A percentile compares a stretch with the other conserved stretches of the same genome.
Conservation (phyloP, 2,797 vertebrate genomes). For the Babyrousa celebensis region DNA sequence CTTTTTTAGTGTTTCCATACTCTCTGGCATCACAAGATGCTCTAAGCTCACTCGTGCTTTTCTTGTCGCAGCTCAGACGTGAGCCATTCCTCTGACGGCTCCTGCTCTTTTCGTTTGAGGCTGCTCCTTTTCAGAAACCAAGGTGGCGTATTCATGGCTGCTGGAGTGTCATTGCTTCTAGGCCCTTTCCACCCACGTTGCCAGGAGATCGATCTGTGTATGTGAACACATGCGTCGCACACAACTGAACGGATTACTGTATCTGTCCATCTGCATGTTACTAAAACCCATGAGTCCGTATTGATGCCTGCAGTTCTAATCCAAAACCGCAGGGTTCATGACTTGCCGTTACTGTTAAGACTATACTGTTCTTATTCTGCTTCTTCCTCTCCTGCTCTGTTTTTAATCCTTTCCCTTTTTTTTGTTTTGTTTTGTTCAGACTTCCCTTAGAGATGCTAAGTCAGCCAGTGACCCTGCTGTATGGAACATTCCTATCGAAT, state of each 20-base stretch:
- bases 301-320: neutral
- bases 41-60: neutral
- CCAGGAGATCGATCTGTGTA: neutral
- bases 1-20: conserved; percentile 10
- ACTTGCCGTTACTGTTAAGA: neutral
- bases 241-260: neutral
- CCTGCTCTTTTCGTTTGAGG: conserved; percentile 3
- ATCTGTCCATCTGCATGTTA: conserved; percentile 16
- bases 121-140: conserved; percentile 13
- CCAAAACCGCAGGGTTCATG: neutral
- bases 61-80: neutral
- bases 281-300: conserved; percentile 36
- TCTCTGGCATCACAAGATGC: neutral
- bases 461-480: neutral
- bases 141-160: neutral
- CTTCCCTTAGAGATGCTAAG: neutral
- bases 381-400: neutral
- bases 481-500: neutral
- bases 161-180: neutral
- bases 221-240: neutral
- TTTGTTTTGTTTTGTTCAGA: neutral
- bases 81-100: conserved; percentile 16
- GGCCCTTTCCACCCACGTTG: neutral
- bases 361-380: neutral
- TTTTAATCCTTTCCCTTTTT: conserved; percentile 18